phyloP scores from a whole-genome alignment of 2,797 vertebrate species.

The Alfaro cultratus region DNA sequence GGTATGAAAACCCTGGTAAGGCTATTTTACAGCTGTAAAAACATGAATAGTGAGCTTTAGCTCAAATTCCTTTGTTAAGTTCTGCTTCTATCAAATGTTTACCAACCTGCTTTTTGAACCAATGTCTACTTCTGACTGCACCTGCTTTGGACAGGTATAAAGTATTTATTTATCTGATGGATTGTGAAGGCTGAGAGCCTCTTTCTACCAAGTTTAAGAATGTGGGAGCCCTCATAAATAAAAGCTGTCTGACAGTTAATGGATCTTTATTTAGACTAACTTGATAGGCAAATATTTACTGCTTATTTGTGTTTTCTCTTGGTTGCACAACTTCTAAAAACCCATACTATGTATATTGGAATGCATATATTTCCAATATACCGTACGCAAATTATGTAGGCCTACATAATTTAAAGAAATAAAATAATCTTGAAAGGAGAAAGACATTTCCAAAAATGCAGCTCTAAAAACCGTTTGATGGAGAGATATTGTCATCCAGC shows the following conservation, averaged over 20 bases:
- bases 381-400: too few relatives aligned
- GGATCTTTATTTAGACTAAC: slow-evolving; percentile 42
- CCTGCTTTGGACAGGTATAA: slow-evolving; percentile 33
- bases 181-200: slow-evolving; percentile 34
- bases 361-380: too few relatives aligned
- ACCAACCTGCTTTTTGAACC: slow-evolving; percentile 1
- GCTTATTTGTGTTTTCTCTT: slow-evolving; percentile 32
- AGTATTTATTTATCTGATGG: slow-evolving; percentile 43
- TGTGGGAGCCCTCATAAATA: slow-evolving; percentile 54
- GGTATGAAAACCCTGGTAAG: neutral
- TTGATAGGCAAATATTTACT: slow-evolving; percentile 10
- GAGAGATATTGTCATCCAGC: neutral
- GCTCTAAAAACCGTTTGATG: slow-evolving; percentile 28
- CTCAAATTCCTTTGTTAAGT: neutral
- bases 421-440: slow-evolving; percentile 52
- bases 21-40: neutral
- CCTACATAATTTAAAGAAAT: slow-evolving; percentile 40
- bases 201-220: slow-evolving; percentile 38
- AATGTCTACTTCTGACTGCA: slow-evolving; percentile 20
- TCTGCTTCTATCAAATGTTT: slow-evolving; percentile 10
- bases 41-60: neutral
- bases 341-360: slow-evolving; percentile 24
- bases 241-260: slow-evolving; percentile 37
- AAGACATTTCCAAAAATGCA: slow-evolving; percentile 19
- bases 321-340: slow-evolving; percentile 9